These are phyloP conservation scores for Morbakka virulenta DNA, from an alignment of 30 jellyfish, hydroid and myxozoan genomes.

Conservation along the genomic window DNA sequence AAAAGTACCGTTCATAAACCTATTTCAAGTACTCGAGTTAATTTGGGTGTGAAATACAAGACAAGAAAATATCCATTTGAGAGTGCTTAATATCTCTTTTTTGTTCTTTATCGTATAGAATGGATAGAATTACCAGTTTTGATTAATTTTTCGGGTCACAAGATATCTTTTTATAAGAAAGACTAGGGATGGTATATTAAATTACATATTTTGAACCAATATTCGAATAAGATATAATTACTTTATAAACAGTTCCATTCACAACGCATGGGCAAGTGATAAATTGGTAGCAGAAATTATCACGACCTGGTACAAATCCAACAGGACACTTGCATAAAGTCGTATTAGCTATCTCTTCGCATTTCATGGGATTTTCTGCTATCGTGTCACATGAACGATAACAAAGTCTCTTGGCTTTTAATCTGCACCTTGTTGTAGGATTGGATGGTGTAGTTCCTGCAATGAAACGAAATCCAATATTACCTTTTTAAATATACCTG, in stretches of 20 bases:
- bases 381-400: constrained; percentile 65
- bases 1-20: too few relatives aligned
- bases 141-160: too few relatives aligned
- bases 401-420: constrained; percentile 54
- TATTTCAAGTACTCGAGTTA: too few relatives aligned
- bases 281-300: constrained; percentile 54
- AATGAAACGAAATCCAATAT: too few relatives aligned
- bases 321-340: constrained; percentile 57
- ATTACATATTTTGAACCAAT: too few relatives aligned
- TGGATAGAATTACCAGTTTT: too few relatives aligned
- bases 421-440: constrained; percentile 44
- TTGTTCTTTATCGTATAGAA: not conserved
- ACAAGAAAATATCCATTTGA: too few relatives aligned
- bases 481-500: too few relatives aligned
- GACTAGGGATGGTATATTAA: too few relatives aligned
- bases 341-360: constrained; percentile 30
- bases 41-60: too few relatives aligned
- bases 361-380: constrained; percentile 36
- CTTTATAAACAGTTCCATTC: constrained; percentile 44
- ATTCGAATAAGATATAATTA: too few relatives aligned
- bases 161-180: too few relatives aligned
- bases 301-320: constrained; percentile 12
- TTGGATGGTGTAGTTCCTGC: not conserved
- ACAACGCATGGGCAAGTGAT: constrained; percentile 65
- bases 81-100: not conserved